Percentiles rank a stretch among this genome's conserved stretches.
These are phyloP conservation scores for Sinelater perroti DNA, from an alignment of 2,888 invertebrate genomes.

Conservation along the genomic window DNA sequence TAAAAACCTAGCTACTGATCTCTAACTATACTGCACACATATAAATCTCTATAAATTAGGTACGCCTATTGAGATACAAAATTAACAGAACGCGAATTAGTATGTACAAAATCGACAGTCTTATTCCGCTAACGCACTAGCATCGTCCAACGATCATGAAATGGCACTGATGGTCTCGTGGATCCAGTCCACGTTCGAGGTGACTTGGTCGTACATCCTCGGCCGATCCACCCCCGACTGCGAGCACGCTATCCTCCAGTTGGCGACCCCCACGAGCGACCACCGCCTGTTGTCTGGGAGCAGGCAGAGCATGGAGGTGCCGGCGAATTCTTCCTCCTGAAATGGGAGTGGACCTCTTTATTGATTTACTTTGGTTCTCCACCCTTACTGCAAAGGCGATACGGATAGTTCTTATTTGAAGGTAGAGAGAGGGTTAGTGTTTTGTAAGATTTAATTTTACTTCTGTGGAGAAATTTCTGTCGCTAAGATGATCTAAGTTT, in stretches of 20 bases:
- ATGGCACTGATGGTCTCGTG: slow-evolving; percentile 72
- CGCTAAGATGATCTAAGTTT: no score
- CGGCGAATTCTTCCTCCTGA: slow-evolving; percentile 88
- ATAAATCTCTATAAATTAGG: slow-evolving; percentile 25
- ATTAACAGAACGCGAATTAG: slow-evolving; percentile 16
- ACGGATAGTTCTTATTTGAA: no score
- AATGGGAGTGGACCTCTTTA: no score
- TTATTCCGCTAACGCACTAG: slow-evolving; percentile 32
- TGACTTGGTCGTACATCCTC: slow-evolving; percentile 82
- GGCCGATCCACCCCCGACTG: slow-evolving; percentile 81
- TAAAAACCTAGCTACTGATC: no score
- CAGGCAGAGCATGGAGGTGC: slow-evolving; percentile 85
- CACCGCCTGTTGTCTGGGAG: slow-evolving; percentile 76
- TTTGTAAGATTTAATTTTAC: no score
- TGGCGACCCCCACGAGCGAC: slow-evolving; percentile 82
- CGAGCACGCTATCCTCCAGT: slow-evolving; percentile 87
- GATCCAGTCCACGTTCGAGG: slow-evolving; percentile 88
- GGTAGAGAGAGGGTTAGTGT: no score
- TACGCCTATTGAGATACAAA: slow-evolving; percentile 12
- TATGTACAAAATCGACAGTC: slow-evolving; percentile 32
- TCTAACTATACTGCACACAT: no score
- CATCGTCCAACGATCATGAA: slow-evolving; percentile 39
- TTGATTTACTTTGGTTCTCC: no score
- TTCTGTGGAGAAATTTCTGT: no score
- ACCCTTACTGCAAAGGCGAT: no score